Evolutionary conservation across 2,888 invertebrate genomes (phyloP).

Genomic region (Eutolmus rufibarbis): DNA sequence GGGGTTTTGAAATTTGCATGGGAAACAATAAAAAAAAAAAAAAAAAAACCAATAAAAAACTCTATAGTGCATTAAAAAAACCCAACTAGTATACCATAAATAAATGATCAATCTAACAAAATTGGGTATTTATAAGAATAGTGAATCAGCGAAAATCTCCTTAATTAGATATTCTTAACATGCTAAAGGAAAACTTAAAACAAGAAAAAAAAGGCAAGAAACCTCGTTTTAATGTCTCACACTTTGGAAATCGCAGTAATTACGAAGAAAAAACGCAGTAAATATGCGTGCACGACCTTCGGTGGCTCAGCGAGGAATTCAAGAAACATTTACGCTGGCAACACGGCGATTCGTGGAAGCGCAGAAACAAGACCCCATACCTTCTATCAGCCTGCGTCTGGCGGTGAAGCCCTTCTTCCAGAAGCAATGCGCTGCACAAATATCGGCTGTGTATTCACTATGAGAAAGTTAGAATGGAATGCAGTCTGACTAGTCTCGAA

Average conservation of each 20-base stretch:
- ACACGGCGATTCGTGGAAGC: neutral
- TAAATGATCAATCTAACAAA: no score
- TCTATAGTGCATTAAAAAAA: no score
- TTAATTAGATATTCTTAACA: no score
- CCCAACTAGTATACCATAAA: no score
- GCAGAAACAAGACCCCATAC: slow-evolving; percentile 36
- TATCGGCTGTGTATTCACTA: slow-evolving; percentile 51
- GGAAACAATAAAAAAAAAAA: no score
- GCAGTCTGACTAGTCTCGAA: slow-evolving; percentile 58
- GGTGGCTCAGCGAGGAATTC: neutral
- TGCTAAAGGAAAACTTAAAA: no score
- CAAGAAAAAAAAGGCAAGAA: neutral
- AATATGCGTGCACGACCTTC: neutral
- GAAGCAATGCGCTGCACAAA: slow-evolving; percentile 23
- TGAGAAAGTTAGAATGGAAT: slow-evolving; percentile 64
- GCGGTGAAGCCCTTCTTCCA: slow-evolving; percentile 23
- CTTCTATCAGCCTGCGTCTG: neutral
- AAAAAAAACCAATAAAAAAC: no score
- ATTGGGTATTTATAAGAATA: no score
- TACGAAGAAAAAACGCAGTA: neutral
- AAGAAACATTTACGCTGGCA: neutral
- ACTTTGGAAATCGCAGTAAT: neutral
- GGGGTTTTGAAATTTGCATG: no score
- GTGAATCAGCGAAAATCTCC: no score
- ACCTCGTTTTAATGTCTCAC: neutral